phyloP scores from a whole-genome alignment of 2,888 invertebrate species.

The Esperia sulphurella region DNA sequence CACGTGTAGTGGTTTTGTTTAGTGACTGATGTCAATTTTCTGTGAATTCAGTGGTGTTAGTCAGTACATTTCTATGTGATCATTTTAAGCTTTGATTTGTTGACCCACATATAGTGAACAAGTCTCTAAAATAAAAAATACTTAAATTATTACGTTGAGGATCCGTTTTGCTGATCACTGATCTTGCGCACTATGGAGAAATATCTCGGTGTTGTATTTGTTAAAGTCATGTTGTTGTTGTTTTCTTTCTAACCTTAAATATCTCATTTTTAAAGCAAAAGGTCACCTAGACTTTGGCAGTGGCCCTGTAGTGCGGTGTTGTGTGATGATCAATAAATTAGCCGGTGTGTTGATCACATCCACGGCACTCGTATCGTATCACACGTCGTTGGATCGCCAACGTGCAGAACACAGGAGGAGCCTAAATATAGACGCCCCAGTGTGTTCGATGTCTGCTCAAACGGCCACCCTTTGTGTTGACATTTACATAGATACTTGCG shows the following conservation, averaged over 20 bases:
- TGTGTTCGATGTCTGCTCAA: slow-evolving; percentile 28
- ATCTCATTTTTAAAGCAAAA: slow-evolving; percentile 38
- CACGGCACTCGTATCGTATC: slow-evolving; percentile 49
- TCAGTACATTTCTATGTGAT: background rate
- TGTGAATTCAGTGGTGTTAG: no score
- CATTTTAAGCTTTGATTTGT: background rate
- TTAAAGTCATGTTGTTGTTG: background rate
- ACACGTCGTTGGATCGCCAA: slow-evolving; percentile 51
- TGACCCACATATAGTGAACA: slow-evolving; percentile 21
- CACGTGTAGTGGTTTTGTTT: slow-evolving; percentile 9
- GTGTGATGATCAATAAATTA: slow-evolving; percentile 53
- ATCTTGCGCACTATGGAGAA: no score
- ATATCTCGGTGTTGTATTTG: no score
- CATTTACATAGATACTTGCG: slow-evolving; percentile 9
- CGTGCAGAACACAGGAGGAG: slow-evolving; percentile 29
- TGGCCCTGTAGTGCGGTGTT: slow-evolving; percentile 46
- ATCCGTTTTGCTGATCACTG: no score
- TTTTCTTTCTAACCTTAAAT: slow-evolving; percentile 29
- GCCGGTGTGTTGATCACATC: slow-evolving; percentile 49
- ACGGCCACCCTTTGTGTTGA: slow-evolving; percentile 42
- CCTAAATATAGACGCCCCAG: slow-evolving; percentile 60
- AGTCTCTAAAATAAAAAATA: slow-evolving; percentile 18
- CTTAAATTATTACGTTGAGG: no score
- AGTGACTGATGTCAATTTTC: slow-evolving; percentile 12
- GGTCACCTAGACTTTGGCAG: slow-evolving; percentile 38